phyloP scores from a whole-genome alignment of 35 echinoderm and acorn worm species.

The Strongylocentrotus purpuratus region DNA sequence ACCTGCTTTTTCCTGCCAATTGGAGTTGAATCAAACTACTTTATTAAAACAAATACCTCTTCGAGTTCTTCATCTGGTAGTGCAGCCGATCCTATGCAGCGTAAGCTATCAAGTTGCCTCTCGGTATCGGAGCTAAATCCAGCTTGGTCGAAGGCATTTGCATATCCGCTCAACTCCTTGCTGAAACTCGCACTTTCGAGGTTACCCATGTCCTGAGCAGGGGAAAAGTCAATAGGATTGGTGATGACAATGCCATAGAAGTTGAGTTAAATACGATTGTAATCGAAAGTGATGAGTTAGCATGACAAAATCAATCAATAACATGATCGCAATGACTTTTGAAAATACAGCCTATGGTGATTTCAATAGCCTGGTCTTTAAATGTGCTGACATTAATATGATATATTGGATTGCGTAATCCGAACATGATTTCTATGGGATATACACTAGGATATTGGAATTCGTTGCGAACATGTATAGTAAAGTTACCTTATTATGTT shows the following conservation, averaged over 20 bases:
- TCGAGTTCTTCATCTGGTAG: constrained; percentile 60
- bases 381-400: too few relatives aligned
- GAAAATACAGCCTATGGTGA: too few relatives aligned
- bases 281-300: too few relatives aligned
- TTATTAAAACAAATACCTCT: neutral
- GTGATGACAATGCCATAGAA: neutral
- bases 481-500: too few relatives aligned
- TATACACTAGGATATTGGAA: too few relatives aligned
- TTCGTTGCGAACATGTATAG: too few relatives aligned
- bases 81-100: constrained; percentile 64
- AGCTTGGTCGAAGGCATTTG: constrained; percentile 48
- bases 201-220: neutral
- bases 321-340: too few relatives aligned
- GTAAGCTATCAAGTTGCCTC: constrained; percentile 55
- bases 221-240: neutral
- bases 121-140: constrained; percentile 55
- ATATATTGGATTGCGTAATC: too few relatives aligned
- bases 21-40: neutral
- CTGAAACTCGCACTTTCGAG: constrained; percentile 11
- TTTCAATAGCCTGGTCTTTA: too few relatives aligned
- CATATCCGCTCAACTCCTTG: constrained; percentile 25
- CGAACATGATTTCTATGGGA: too few relatives aligned
- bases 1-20: too few relatives aligned
- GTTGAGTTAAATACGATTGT: neutral
- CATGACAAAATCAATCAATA: too few relatives aligned